These are phyloP conservation scores for Isurus oxyrinchus DNA, from an alignment of 2,113 vertebrate genomes.

Conservation along the genomic window DNA sequence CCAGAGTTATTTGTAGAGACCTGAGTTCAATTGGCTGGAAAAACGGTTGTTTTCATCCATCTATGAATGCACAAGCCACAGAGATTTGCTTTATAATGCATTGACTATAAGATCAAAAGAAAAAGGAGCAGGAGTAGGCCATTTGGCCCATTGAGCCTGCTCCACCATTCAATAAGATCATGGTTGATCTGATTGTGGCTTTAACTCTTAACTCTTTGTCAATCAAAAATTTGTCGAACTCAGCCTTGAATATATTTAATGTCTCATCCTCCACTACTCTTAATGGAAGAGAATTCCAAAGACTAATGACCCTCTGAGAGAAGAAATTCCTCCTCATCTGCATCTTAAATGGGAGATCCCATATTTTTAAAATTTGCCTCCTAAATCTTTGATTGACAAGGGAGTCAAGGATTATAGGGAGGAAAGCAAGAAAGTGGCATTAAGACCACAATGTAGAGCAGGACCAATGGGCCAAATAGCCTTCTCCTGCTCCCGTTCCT, in stretches of 20 bases:
- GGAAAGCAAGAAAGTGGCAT: no score
- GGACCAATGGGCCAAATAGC: no score
- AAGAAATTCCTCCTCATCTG: background rate
- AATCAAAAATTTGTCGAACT: background rate
- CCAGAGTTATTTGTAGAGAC: conserved; percentile 17
- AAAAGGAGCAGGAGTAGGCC: background rate
- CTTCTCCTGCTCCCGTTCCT: no score
- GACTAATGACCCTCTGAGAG: background rate
- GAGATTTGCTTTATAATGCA: background rate
- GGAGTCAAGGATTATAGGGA: no score
- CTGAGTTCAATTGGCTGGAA: background rate
- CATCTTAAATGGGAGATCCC: background rate
- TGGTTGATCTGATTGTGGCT: background rate
- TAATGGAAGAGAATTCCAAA: background rate
- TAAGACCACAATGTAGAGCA: no score
- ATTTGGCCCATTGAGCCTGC: background rate
- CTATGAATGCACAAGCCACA: background rate
- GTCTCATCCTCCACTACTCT: background rate
- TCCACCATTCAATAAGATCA: background rate
- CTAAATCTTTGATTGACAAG: no score
- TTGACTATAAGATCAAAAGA: background rate
- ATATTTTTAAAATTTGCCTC: background rate
- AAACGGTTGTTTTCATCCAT: background rate
- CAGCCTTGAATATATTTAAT: no score
- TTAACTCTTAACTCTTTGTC: background rate